Evolutionary conservation across 2,797 vertebrate species (phyloP).

Genomic region (Gymnothorax javanicus): DNA sequence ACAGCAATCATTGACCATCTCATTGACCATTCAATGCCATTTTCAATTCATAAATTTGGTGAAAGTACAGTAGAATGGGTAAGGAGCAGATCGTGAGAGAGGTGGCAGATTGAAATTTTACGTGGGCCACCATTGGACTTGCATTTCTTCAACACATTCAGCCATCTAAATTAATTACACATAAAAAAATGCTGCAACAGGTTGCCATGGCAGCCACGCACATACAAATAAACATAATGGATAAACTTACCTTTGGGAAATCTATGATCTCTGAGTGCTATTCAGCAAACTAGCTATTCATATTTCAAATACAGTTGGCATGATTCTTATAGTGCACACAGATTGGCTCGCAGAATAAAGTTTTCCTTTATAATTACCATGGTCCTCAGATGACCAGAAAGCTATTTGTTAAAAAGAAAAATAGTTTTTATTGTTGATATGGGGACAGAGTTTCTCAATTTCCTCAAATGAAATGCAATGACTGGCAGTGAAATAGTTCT

Average conservation of each 20-base stretch:
- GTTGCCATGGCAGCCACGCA: background rate
- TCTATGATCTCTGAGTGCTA: background rate
- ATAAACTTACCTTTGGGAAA: background rate
- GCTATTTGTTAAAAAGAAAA: background rate
- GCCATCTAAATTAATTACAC: too few species aligned
- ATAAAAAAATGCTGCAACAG: background rate
- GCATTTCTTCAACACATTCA: too few species aligned
- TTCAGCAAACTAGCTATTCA: background rate
- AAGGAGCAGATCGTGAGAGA: background rate
- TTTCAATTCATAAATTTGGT: background rate
- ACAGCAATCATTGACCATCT: too few species aligned
- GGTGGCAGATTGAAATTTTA: too few species aligned
- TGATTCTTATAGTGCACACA: background rate
- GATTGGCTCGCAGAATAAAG: background rate
- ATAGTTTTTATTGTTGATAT: slow-evolving; percentile 4
- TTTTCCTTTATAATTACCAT: background rate
- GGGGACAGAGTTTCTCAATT: background rate
- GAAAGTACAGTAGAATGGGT: background rate
- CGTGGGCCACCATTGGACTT: background rate
- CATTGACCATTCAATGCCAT: background rate
- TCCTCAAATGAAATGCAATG: background rate
- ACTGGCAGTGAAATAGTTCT: background rate
- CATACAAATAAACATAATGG: background rate
- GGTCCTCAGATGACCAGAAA: background rate
- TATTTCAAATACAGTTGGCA: background rate